phyloP scores from a whole-genome alignment of 2,113 vertebrate species.

The Hippopotamus amphibius region DNA sequence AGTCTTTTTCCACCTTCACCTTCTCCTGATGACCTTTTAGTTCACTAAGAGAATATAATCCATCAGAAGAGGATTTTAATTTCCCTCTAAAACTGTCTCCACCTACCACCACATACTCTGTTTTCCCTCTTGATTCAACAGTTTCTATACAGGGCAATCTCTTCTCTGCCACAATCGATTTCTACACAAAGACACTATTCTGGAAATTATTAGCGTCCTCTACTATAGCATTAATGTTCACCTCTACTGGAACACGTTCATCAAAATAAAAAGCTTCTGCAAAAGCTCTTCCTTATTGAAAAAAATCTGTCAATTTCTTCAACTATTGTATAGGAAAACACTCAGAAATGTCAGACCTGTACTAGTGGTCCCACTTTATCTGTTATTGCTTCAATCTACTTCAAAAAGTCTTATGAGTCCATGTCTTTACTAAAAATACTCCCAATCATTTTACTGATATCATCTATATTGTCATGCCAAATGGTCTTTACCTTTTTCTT shows the following conservation, averaged over 20 bases:
- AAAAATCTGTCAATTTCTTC: background rate
- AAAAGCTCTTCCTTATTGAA: background rate
- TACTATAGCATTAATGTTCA: background rate
- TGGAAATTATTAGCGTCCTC: background rate
- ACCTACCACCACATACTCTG: background rate
- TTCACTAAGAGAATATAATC: background rate
- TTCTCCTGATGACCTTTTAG: background rate
- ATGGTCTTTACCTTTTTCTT: background rate
- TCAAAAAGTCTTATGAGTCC: background rate
- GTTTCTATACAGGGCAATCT: background rate
- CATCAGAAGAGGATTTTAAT: background rate
- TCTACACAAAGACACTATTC: background rate
- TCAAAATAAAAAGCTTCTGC: background rate
- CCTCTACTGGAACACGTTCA: background rate
- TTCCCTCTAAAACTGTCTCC: background rate
- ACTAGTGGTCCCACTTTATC: background rate
- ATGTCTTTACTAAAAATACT: background rate
- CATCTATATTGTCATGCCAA: background rate
- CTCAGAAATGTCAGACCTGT: background rate
- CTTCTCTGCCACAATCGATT: background rate
- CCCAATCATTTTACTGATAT: background rate
- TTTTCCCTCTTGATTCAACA: background rate
- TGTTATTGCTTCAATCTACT: background rate
- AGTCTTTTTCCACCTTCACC: background rate
- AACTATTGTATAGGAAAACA: background rate